These are phyloP conservation scores for Trachelipus rathkii DNA, from an alignment of 1,140 invertebrate genomes.

Conservation along the genomic window DNA sequence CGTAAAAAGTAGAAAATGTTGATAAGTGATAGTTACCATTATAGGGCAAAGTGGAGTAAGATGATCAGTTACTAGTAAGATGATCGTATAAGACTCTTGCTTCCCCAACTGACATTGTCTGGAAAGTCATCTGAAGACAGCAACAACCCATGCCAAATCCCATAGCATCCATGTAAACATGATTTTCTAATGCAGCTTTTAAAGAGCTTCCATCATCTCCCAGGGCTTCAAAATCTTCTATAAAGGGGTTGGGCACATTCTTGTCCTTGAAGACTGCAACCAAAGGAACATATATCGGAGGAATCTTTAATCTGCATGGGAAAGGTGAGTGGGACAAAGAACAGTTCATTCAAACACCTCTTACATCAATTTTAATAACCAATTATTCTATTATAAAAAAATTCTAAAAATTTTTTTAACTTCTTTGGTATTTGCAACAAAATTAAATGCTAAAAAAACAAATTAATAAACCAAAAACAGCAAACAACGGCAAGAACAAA, in stretches of 20 bases:
- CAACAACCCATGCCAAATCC: constrained; percentile 99
- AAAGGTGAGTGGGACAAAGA: neutral
- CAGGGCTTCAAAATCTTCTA: constrained; percentile 63
- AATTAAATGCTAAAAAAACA: too few species aligned
- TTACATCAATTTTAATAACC: too few species aligned
- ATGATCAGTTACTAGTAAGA: too few species aligned
- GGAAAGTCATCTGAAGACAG: constrained; percentile 90
- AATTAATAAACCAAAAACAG: too few species aligned
- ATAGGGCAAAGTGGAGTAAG: constrained; percentile 95
- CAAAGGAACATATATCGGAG: neutral
- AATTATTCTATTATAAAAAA: too few species aligned
- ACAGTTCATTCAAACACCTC: neutral
- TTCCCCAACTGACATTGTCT: constrained; percentile 89
- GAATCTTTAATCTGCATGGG: neutral
- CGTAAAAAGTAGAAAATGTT: too few species aligned
- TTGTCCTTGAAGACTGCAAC: constrained; percentile 78
- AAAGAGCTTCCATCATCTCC: constrained; percentile 67
- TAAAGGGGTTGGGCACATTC: constrained; percentile 68
- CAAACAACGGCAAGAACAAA: too few species aligned
- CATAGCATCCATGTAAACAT: constrained; percentile 97
- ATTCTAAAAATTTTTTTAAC: too few species aligned
- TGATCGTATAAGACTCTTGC: constrained; percentile 95
- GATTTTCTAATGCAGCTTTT: constrained; percentile 68
- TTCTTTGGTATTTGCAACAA: too few species aligned
- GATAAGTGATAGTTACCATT: constrained; percentile 60